phyloP scores from a whole-genome alignment of 2,797 vertebrate genomes.

The Taenioides sp. region DNA sequence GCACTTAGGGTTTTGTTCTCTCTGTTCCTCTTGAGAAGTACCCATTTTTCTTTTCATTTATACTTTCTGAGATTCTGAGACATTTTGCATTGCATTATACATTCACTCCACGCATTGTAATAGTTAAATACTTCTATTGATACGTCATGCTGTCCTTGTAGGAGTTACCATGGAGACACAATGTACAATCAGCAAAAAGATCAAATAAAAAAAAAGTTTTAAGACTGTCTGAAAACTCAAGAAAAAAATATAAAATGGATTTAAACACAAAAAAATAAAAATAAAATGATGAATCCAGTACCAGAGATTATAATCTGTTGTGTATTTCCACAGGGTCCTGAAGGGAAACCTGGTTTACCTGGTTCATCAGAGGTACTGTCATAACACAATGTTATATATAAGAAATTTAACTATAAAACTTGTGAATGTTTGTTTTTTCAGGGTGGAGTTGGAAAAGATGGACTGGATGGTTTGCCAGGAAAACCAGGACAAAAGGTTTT shows the following conservation, averaged over 20 bases:
- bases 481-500: constrained; percentile 75
- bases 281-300: background rate
- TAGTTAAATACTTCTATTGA: too few relatives aligned
- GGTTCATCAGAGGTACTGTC: constrained; percentile 63
- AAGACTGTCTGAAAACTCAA: too few relatives aligned
- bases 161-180: too few relatives aligned
- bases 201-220: too few relatives aligned
- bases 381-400: background rate
- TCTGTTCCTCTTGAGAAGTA: background rate
- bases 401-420: background rate
- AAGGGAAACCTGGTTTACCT: constrained; percentile 78
- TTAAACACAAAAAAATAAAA: background rate
- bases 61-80: too few relatives aligned
- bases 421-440: constrained; percentile 36
- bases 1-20: background rate
- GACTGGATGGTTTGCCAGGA: constrained; percentile 64
- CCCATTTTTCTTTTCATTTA: too few relatives aligned
- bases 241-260: background rate
- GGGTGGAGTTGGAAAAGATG: constrained; percentile 66
- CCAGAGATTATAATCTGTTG: too few relatives aligned
- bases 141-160: too few relatives aligned
- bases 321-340: constrained; percentile 71
- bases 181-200: too few relatives aligned
- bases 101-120: too few relatives aligned
- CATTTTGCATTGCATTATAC: too few relatives aligned